Conservation (phyloP, 2,113 vertebrate genomes). For the Malurus elegans region DNA sequence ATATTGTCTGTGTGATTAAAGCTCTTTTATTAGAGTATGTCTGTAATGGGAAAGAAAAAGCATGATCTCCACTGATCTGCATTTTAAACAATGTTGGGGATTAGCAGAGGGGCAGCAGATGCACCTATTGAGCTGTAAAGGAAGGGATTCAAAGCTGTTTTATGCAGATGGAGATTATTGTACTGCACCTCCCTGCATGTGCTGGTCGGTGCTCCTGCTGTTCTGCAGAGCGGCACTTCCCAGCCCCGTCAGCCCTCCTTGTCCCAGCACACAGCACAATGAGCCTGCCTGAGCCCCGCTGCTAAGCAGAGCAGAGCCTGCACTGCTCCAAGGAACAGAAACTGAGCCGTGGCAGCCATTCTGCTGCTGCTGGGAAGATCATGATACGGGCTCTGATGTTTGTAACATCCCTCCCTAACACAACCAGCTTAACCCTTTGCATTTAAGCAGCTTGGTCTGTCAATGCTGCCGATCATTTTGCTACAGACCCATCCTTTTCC, state of each 20-base stretch:
- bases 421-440: background rate
- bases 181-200: background rate
- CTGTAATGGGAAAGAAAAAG: conserved; percentile 9
- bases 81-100: conserved; percentile 55
- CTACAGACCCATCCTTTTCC: background rate
- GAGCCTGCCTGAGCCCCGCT: background rate
- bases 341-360: background rate
- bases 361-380: background rate
- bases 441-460: background rate
- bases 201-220: background rate
- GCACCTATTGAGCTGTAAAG: conserved; percentile 54
- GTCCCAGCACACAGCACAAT: background rate
- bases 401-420: background rate
- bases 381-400: accelerated
- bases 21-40: conserved; percentile 16
- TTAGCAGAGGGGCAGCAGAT: conserved; percentile 59
- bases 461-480: background rate
- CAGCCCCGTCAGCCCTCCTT: background rate
- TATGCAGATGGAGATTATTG: conserved; percentile 53
- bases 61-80: conserved; percentile 43
- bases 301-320: background rate
- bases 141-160: background rate
- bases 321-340: accelerated
- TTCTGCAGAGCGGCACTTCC: background rate
- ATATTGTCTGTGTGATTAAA: conserved; percentile 31